Percentiles rank a stretch among this genome's conserved stretches.
Evolutionary conservation across 2,113 vertebrate species (phyloP).

Genomic region (Lagenorhynchus albirostris): DNA sequence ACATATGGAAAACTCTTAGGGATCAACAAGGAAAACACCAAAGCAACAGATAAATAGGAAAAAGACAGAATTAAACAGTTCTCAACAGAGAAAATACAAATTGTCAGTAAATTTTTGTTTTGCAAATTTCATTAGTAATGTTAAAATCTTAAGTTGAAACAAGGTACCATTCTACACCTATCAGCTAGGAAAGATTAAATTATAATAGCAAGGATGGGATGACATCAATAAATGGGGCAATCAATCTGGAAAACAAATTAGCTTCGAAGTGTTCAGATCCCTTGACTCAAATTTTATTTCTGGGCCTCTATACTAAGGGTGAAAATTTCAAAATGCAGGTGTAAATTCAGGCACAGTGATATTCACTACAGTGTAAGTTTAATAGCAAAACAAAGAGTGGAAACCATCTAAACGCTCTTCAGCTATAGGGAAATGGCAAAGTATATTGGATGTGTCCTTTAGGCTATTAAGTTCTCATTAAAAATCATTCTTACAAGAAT

Average conservation of each 20-base stretch:
- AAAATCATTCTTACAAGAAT: constrained; percentile 12
- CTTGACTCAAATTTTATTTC: neutral
- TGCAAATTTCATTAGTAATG: neutral
- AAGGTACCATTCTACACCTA: neutral
- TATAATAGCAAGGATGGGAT: neutral
- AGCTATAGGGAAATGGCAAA: neutral
- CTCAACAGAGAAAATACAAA: neutral
- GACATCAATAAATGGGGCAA: neutral
- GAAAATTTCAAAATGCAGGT: neutral
- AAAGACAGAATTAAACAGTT: neutral
- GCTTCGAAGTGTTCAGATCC: neutral
- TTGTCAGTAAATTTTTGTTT: neutral
- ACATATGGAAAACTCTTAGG: neutral
- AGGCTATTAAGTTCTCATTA: neutral
- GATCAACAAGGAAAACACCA: neutral
- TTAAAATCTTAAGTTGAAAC: neutral
- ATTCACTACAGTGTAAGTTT: neutral
- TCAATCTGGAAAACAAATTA: constrained; percentile 21
- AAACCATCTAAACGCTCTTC: neutral
- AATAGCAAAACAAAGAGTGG: neutral
- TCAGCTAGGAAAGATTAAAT: neutral
- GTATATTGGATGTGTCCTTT: neutral
- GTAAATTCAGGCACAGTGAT: neutral
- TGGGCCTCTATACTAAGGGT: neutral
- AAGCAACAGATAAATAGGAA: neutral